These are phyloP conservation scores for Brachionus paranguensis DNA, from an alignment of 1,140 invertebrate genomes.

Conservation along the genomic window DNA sequence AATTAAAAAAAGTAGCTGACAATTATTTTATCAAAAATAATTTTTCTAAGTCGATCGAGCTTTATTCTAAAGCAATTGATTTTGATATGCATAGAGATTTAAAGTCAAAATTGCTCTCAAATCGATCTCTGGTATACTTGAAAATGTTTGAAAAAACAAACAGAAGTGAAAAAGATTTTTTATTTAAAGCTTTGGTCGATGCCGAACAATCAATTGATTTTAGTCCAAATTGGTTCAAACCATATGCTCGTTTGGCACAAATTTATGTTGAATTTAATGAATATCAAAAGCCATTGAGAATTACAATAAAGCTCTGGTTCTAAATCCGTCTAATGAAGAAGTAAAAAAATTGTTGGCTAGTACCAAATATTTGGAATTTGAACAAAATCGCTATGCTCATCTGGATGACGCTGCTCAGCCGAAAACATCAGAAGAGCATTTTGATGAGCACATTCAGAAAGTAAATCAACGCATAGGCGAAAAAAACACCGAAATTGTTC, in stretches of 20 bases:
- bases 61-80: background rate
- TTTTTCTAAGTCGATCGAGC: background rate
- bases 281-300: background rate
- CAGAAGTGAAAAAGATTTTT: background rate
- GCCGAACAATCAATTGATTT: background rate
- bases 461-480: background rate
- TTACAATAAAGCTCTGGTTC: background rate
- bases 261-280: background rate
- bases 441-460: background rate
- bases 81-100: background rate
- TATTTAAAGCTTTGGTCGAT: conserved; percentile 8
- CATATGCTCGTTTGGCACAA: background rate
- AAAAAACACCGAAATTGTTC: too few species aligned
- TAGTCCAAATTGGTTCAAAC: background rate
- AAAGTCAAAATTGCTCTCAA: background rate
- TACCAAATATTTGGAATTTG: background rate
- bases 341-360: background rate
- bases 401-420: background rate
- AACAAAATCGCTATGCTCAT: background rate
- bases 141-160: background rate
- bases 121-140: background rate
- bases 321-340: background rate
- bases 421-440: background rate
- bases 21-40: background rate
- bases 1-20: background rate